Base-by-base conservation (phyloP, 2,113 vertebrate genomes). In the Rhombomys opimus region DNA sequence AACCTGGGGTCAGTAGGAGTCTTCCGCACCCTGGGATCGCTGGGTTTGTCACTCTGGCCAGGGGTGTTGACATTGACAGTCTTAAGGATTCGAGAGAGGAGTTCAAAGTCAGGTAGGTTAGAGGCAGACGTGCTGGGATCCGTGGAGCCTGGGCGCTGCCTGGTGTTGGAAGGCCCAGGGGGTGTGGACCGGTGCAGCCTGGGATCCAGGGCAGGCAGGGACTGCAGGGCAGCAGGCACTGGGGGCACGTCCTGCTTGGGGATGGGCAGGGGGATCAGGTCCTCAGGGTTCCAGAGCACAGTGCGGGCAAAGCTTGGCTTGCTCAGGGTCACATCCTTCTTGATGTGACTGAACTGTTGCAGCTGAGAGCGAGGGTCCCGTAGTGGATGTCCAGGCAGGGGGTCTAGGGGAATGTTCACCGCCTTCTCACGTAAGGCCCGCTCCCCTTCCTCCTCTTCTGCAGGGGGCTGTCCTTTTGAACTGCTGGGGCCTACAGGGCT, bases 331-430 rank as follows among this genome's bases (percentile, higher is more conserved):
- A 99, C 96, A 2, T 99, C 99, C 94, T 99, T 99, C 97, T 99
- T 99, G 94, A 99, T 99, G 98, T 99, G 99, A 97, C 99, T 99
- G 97, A 99, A 99, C 96, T 99, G 99, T 96, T 99, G 99, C 61
- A 99, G 98, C 96, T 99, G 99, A 0, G 98, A 98, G 0, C 99
- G 98, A 0, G 99, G 99, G 92, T 99, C 99, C 76, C 99, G 98
- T 23, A 99, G 98, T 0, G 98, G 97, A 94, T 99, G 99, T 0
- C 99, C 99, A 0, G 99, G 99, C 9, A 99, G 98, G 0, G 99
- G 98, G 0, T 99, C 99, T 52, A 99, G 91, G 1, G 99, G 99
- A 78, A 99, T 99, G 50, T 95, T 98, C 7, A 99, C 98, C 0
- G 99, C 99, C 86, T 99, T 99, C 87, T 99, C 99, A 82, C 99